Base-by-base conservation (phyloP, 2,113 vertebrate species). In the Caloenas nicobarica region DNA sequence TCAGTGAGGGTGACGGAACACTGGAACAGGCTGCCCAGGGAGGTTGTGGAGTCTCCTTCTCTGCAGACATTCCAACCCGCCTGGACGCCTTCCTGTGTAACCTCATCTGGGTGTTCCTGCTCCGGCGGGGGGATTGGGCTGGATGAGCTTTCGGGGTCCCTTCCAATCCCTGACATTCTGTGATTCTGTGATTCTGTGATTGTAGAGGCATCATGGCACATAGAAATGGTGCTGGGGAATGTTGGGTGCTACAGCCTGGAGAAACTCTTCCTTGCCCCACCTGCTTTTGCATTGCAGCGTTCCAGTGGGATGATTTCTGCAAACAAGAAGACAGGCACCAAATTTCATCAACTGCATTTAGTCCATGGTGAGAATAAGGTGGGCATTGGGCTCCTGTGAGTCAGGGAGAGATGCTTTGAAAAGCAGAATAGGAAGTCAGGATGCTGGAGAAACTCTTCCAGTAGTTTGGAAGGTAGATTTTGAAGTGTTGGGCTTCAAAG, bases 401-500 rank as follows among this genome's bases (percentile, higher is more conserved):
- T 88, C 23, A 31, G n/a, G 21, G 38, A 86, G 51, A 54, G 33
- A 78, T 54, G 18, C 16, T 73, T 42, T 24, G 38, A 48, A 79
- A 86, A 34, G 38, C 53, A 31, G 14, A 28, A 29, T 0, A 24
- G 56, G 57, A 92, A 86, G 24, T 3, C 22, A 65, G n/a, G 19
- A 71, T 53, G n/a, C 5, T 91, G 50, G 57, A 84, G 61, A 73
- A 51, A 2, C 14, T 82, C 17, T 42, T 76, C 7, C 40, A 82
- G 40, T 80, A 61, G 66, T 61, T 91, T 80, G 62, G 62, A 88
- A 92, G 65, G 69, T 90, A 76, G 38, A 40, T 74, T 81, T 83
- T 86, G 44, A 92, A 90, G 48, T 42, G 18, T 23, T 78, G 73
- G 94, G 31, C 73, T 86, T 95, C 96, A 96, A 96, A 96, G 88